Conservation (phyloP, 2,888 invertebrate genomes). For the Drosophila helvetica region DNA sequence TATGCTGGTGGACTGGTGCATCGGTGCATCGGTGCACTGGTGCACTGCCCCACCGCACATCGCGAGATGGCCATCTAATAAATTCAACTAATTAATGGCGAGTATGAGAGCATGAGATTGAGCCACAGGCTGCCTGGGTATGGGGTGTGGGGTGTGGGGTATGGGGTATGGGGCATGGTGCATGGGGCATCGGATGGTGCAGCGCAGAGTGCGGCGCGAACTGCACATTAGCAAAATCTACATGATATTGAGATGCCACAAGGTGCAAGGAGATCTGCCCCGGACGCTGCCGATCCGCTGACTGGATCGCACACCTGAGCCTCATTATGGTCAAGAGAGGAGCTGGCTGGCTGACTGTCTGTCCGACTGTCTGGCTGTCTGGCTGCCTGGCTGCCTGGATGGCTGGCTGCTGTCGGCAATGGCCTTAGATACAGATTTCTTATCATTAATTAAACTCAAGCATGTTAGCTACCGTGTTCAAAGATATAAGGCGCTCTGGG, state of each 20-base stretch:
- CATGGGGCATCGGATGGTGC: neutral
- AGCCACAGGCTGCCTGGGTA: constrained; percentile 26
- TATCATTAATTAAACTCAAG: constrained; percentile 84
- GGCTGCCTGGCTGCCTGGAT: neutral
- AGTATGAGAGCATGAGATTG: constrained; percentile 79
- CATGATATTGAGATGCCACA: constrained; percentile 80
- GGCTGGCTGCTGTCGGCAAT: constrained; percentile 59
- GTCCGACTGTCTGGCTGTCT: constrained; percentile 3
- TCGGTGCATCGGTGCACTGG: no score
- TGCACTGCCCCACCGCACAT: constrained; percentile 33
- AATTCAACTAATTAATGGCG: constrained; percentile 84
- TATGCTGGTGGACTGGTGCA: constrained; percentile 44
- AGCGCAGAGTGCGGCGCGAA: constrained; percentile 41
- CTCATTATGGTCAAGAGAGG: constrained; percentile 57
- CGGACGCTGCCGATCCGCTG: constrained; percentile 15
- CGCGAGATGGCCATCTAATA: constrained; percentile 82
- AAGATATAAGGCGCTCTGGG: constrained; percentile 48
- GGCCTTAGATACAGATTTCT: constrained; percentile 83
- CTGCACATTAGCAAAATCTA: constrained; percentile 80
- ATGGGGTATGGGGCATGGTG: neutral
- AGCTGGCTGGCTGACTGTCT: constrained; percentile 4
- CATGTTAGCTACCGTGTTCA: constrained; percentile 84
- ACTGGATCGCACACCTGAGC: constrained; percentile 56
- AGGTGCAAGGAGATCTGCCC: constrained; percentile 54
- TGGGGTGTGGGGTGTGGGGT: neutral